These are phyloP conservation scores for Dryadula phaetusa DNA, from an alignment of 2,888 invertebrate species.

Conservation along the genomic window DNA sequence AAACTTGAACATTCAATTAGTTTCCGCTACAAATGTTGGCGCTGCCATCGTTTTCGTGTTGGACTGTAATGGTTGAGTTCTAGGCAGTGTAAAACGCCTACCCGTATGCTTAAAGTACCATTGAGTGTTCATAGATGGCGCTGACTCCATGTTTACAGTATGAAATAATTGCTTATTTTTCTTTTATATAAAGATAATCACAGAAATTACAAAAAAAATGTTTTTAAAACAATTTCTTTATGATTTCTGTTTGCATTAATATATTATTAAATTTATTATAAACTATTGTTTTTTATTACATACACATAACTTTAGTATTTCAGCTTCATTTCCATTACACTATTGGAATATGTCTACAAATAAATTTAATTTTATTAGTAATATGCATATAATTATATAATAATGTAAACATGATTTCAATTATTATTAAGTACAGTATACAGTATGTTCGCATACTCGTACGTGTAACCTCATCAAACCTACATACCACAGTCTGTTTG, in stretches of 20 bases:
- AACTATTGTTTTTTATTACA: too few species aligned
- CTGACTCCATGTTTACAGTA: constrained; percentile 3
- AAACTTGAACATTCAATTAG: constrained; percentile 24
- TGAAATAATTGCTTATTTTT: neutral
- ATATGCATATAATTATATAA: neutral
- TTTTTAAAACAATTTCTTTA: neutral
- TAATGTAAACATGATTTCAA: constrained; percentile 20
- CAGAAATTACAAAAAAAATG: too few species aligned
- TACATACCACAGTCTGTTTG: constrained; percentile 37
- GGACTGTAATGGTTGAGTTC: constrained; percentile 38
- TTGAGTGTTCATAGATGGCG: constrained; percentile 43
- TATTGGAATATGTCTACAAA: neutral
- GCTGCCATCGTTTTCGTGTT: constrained; percentile 39
- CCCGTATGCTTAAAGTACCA: constrained; percentile 33
- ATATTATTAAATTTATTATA: too few species aligned
- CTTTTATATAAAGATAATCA: too few species aligned
- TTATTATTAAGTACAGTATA: constrained; percentile 16
- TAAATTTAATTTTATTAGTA: neutral
- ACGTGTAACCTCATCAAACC: constrained; percentile 26
- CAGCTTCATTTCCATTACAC: neutral
- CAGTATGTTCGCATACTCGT: constrained; percentile 8
- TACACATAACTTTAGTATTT: neutral
- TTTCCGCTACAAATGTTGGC: constrained; percentile 33
- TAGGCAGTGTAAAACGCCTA: constrained; percentile 35
- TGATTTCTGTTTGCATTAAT: neutral